phyloP scores from a whole-genome alignment of 2,113 vertebrate genomes.

The Pimephales promelas region DNA sequence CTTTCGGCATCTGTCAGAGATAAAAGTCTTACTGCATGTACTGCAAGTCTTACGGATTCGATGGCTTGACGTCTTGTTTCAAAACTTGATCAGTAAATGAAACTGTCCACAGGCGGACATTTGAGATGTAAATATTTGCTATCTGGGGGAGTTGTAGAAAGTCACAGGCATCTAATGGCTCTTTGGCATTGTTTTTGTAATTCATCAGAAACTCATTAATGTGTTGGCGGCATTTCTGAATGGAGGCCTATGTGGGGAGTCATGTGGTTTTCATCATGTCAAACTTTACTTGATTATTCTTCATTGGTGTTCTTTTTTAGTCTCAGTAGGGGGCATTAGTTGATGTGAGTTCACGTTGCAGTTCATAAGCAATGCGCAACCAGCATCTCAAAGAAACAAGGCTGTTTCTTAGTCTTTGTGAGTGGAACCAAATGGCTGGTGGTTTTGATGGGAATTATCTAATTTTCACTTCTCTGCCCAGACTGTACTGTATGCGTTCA shows the following conservation, averaged over 20 bases:
- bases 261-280: constrained; percentile 52
- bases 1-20: constrained; percentile 30
- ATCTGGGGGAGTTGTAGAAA: not conserved
- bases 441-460: not conserved
- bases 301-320: constrained; percentile 22
- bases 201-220: constrained; percentile 58
- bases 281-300: constrained; percentile 42
- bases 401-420: not conserved
- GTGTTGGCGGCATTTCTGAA: constrained; percentile 30
- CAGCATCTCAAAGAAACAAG: constrained; percentile 33
- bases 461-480: not conserved
- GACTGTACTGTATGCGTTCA: not conserved
- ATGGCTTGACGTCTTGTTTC: not conserved
- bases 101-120: not conserved
- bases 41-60: not conserved
- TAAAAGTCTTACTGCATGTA: not conserved
- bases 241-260: constrained; percentile 10
- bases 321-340: constrained; percentile 32
- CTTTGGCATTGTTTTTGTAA: constrained; percentile 44
- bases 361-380: constrained; percentile 15
- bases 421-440: not conserved
- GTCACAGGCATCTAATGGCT: constrained; percentile 28
- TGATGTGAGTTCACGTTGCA: constrained; percentile 23
- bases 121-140: not conserved
- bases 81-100: not conserved